Conservation (phyloP, 2,797 vertebrate genomes). For the Agapornis canus region DNA sequence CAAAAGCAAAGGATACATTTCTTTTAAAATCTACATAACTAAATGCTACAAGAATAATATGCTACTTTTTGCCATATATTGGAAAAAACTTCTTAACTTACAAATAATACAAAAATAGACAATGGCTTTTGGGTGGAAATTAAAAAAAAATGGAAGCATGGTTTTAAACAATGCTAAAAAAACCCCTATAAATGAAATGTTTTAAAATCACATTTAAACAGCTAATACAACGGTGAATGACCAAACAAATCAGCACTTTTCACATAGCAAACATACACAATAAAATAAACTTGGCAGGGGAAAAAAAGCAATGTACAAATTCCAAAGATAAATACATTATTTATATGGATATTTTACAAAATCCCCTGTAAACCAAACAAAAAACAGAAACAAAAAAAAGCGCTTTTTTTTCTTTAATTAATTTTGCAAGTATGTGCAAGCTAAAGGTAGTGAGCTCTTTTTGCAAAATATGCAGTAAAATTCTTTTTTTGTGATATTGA, state of each 20-base stretch:
- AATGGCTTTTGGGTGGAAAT: slow-evolving; percentile 90
- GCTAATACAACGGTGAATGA: slow-evolving; percentile 87
- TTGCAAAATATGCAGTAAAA: slow-evolving; percentile 86
- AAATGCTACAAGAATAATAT: slow-evolving; percentile 97
- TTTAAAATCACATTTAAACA: slow-evolving; percentile 93
- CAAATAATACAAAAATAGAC: slow-evolving; percentile 99
- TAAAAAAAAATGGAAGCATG: slow-evolving; percentile 88
- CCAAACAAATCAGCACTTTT: slow-evolving; percentile 88
- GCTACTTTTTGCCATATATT: slow-evolving; percentile 95
- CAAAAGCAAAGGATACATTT: slow-evolving; percentile 92
- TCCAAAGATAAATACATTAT: slow-evolving; percentile 98
- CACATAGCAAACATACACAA: slow-evolving; percentile 93
- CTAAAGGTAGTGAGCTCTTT: slow-evolving; percentile 89
- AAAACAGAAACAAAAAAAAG: slow-evolving; percentile 65
- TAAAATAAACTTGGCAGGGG: slow-evolving; percentile 86
- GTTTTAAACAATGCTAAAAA: slow-evolving; percentile 87
- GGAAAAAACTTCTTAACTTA: slow-evolving; percentile 93
- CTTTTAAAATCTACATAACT: slow-evolving; percentile 92
- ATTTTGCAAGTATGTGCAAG: slow-evolving; percentile 84
- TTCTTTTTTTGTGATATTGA: slow-evolving; percentile 84
- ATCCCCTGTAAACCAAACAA: slow-evolving; percentile 84
- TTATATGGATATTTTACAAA: slow-evolving; percentile 97
- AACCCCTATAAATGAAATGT: slow-evolving; percentile 78
- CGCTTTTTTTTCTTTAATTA: slow-evolving; percentile 80
- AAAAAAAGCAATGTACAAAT: slow-evolving; percentile 92